Conservation (phyloP, 2,113 vertebrate species). For the Neotoma lepida region DNA sequence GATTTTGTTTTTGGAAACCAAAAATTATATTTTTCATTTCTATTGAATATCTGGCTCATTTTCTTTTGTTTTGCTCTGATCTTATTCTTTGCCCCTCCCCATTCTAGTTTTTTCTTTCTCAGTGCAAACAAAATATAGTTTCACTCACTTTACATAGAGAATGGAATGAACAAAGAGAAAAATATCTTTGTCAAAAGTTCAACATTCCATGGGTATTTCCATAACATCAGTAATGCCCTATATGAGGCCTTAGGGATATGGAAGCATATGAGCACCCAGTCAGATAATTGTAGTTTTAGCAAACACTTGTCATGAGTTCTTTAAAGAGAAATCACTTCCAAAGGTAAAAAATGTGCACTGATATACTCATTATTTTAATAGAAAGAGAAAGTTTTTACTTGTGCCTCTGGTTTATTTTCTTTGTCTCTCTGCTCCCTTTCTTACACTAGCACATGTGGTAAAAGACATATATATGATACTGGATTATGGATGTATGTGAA, state of each 20-base stretch:
- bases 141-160: neutral
- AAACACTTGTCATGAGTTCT: slow-evolving; percentile 62
- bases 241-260: slow-evolving; percentile 36
- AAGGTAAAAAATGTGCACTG: slow-evolving; percentile 24
- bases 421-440: neutral
- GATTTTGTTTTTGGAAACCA: neutral
- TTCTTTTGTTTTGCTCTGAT: neutral
- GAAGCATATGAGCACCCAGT: slow-evolving; percentile 54
- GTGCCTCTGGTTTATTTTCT: slow-evolving; percentile 5
- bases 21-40: neutral
- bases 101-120: neutral
- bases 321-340: slow-evolving; percentile 57
- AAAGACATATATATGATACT: neutral
- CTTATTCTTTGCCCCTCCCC: neutral
- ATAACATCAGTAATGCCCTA: slow-evolving; percentile 62
- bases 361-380: neutral
- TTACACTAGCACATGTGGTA: neutral
- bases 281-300: slow-evolving; percentile 48
- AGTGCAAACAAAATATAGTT: neutral
- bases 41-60: neutral
- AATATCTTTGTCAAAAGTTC: slow-evolving; percentile 49
- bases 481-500: slow-evolving; percentile 1
- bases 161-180: slow-evolving; percentile 19
- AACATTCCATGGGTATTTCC: slow-evolving; percentile 38
- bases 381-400: neutral